phyloP scores from a whole-genome alignment of 2,113 vertebrate genomes.

The Bubo scandiacus region DNA sequence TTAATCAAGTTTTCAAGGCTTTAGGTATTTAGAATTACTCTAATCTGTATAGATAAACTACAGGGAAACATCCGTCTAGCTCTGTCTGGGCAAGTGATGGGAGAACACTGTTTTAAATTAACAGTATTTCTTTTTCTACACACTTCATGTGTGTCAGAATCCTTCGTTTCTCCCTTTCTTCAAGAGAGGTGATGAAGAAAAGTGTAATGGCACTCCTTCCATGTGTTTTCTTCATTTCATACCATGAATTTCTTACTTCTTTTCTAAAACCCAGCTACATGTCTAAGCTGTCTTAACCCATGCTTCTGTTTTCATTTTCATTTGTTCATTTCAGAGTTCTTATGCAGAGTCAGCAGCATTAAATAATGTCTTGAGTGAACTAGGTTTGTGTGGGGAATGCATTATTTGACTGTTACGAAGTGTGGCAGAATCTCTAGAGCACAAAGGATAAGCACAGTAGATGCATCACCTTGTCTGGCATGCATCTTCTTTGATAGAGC shows the following conservation, averaged over 20 bases:
- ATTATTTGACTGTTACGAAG: background rate
- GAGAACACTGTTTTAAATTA: background rate
- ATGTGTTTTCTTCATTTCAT: background rate
- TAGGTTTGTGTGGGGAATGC: background rate
- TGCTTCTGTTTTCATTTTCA: background rate
- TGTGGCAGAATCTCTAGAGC: background rate
- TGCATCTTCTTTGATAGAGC: background rate
- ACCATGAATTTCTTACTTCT: background rate
- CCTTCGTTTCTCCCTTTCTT: background rate
- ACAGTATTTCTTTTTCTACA: background rate
- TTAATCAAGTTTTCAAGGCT: background rate
- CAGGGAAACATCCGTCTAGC: accelerated
- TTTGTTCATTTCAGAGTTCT: background rate
- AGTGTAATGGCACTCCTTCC: background rate
- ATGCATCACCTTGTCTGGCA: background rate
- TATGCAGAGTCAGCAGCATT: background rate
- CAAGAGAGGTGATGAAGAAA: no score
- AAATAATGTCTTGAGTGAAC: background rate
- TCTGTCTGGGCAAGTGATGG: background rate
- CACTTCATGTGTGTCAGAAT: background rate
- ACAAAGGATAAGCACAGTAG: background rate
- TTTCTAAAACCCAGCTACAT: background rate
- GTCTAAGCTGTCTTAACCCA: background rate
- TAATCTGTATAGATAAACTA: background rate
- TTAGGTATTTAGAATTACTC: background rate